Base-by-base conservation (phyloP, 2,888 invertebrate species). In the Crematogaster levior region DNA sequence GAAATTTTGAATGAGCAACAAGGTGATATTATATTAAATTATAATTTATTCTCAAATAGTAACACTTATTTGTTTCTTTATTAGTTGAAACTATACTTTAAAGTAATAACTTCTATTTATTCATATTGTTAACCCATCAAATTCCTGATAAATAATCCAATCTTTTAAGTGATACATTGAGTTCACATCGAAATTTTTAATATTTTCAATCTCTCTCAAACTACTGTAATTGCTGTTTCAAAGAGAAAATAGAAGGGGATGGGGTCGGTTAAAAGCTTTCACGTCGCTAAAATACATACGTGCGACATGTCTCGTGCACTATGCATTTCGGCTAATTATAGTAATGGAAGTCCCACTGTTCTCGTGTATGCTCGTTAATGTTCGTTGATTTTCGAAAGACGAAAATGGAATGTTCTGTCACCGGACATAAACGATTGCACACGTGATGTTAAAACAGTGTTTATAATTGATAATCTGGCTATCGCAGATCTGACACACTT, bases 251-350 rank as follows among this genome's bases (percentile, higher is more conserved):
- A 21, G 18, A 18, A 21, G 30, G 3, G 21, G 46, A 1, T 9
- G 46, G 15, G 15, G 5, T 56, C 6, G 24, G 43, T 56, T 70
- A 70, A 79, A 79, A 79, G 72, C 72, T 70, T 70, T 56, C 34
- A 34, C 15, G 18, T 43, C 30, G 56, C 72, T 79, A 56, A 79
- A 79, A 46, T 46, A 79, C 56, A 79, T 56, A 72, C 43, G 43
- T 56, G 24, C 53, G 53, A 68, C 43, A 56, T 7, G 21, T 43
- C 27, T 53, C 27, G 68, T 43, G 43, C 68, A 37, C 51, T 37
- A 27, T 65, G 43, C 43, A 72, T 79, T 79, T 79, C 34, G 43
- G 43, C 77, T 79, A 70, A 79, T 79, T 79, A 79, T 43, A 70
- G 56, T 79, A 79, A 79, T 70, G 77, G 72, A 43, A 34, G 34